These are phyloP conservation scores for Chromis chromis DNA, from an alignment of 2,797 vertebrate genomes.

Conservation along the genomic window DNA sequence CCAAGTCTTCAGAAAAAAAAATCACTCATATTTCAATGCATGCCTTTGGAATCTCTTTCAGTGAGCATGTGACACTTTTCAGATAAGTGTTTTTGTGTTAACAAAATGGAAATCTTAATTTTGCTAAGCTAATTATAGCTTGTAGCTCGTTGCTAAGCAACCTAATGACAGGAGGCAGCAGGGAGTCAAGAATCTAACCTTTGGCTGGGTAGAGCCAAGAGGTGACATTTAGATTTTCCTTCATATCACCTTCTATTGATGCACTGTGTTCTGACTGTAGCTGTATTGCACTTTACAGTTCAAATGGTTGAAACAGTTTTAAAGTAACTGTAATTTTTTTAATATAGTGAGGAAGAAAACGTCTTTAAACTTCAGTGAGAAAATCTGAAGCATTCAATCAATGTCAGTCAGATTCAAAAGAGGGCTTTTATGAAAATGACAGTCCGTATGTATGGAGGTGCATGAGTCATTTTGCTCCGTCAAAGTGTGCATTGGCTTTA, in stretches of 20 bases:
- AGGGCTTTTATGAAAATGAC: slow-evolving; percentile 49
- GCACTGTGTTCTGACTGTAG: slow-evolving; percentile 37
- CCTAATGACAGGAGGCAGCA: slow-evolving; percentile 84
- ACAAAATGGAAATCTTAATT: slow-evolving; percentile 85
- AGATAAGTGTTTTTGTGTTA: slow-evolving; percentile 83
- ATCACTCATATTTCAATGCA: slow-evolving; percentile 73
- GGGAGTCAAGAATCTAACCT: slow-evolving; percentile 86
- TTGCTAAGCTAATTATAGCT: slow-evolving; percentile 84
- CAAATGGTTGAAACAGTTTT: slow-evolving; percentile 36
- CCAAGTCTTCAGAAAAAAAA: slow-evolving; percentile 63
- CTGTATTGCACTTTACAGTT: slow-evolving; percentile 44
- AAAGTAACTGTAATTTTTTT: slow-evolving; percentile 29
- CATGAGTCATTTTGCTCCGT: slow-evolving; percentile 50
- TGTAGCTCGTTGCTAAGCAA: slow-evolving; percentile 82
- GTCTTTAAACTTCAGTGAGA: slow-evolving; percentile 24
- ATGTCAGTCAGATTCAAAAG: slow-evolving; percentile 32
- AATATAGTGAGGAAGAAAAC: slow-evolving; percentile 24
- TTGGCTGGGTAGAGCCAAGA: slow-evolving; percentile 82
- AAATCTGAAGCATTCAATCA: slow-evolving; percentile 57
- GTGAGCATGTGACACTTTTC: slow-evolving; percentile 80
- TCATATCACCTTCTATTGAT: slow-evolving; percentile 76
- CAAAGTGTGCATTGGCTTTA: slow-evolving; percentile 46
- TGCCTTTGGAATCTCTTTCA: slow-evolving; percentile 74
- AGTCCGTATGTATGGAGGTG: slow-evolving; percentile 33
- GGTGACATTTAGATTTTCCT: slow-evolving; percentile 80